Evolutionary conservation across 2,888 invertebrate species (phyloP).

Genomic region (Neoaliturus tenellus): DNA sequence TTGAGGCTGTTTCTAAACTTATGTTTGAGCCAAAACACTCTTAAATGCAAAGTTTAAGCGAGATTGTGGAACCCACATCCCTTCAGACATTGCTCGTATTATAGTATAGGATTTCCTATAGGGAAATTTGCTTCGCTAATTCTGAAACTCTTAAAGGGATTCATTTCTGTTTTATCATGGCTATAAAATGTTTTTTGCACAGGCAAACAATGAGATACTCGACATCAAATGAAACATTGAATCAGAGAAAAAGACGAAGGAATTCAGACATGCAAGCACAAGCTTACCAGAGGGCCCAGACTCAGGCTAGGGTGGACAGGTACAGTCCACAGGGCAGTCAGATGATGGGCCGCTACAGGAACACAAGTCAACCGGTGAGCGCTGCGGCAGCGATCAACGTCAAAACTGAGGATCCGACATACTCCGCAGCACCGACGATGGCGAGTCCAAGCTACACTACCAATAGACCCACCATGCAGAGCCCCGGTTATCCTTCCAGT

Average conservation of each 20-base stretch:
- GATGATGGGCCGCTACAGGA: neutral
- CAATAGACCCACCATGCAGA: neutral
- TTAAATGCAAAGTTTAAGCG: no score
- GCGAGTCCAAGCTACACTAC: neutral
- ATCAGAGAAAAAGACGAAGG: conserved; percentile 19
- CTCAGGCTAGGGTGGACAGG: neutral
- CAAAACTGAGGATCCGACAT: conserved; percentile 3
- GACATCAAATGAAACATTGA: neutral
- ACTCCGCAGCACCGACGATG: neutral
- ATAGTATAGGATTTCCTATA: no score
- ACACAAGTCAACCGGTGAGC: neutral
- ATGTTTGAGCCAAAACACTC: no score
- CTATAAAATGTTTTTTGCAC: no score
- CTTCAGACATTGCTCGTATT: no score
- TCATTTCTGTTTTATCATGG: no score
- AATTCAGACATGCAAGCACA: conserved; percentile 13
- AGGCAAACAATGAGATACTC: neutral
- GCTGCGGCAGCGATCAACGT: neutral
- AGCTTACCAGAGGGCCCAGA: neutral
- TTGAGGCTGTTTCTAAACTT: no score
- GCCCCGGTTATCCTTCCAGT: neutral
- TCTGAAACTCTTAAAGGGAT: no score
- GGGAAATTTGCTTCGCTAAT: no score
- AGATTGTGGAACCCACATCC: no score
- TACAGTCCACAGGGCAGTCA: conserved; percentile 26